Conservation (phyloP, 2,113 vertebrate genomes). For the Melanostigma gelatinosum region DNA sequence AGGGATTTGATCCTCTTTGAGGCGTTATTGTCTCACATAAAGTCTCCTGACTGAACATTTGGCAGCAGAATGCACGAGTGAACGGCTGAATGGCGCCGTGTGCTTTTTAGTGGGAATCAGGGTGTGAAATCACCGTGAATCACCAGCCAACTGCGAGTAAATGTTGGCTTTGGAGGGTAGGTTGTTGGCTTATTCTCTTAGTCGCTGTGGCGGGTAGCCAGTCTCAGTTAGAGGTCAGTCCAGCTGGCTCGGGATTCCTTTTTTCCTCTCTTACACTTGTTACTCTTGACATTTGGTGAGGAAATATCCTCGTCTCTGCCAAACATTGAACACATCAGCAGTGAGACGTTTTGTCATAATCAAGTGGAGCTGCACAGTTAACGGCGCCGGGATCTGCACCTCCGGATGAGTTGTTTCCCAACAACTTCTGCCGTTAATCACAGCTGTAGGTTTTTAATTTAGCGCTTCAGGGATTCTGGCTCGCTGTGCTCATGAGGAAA, state of each 20-base stretch:
- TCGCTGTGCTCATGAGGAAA: constrained; percentile 26
- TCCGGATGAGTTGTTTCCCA: constrained; percentile 21
- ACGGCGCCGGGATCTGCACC: neutral
- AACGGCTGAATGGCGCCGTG: neutral
- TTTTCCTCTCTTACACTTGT: too few relatives aligned
- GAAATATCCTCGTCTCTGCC: neutral
- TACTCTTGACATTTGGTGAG: neutral
- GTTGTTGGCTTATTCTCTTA: neutral
- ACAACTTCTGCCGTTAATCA: constrained; percentile 36
- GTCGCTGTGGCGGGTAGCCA: neutral
- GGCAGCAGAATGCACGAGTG: neutral
- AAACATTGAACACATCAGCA: neutral
- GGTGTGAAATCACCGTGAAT: constrained; percentile 33
- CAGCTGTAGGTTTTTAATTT: constrained; percentile 47
- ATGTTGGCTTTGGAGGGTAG: neutral
- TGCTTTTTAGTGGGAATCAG: constrained; percentile 19
- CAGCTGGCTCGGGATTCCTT: neutral
- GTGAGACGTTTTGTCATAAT: neutral
- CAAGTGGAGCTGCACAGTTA: constrained; percentile 7
- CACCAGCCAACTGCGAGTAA: constrained; percentile 11
- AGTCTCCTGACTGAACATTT: neutral
- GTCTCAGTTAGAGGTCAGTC: constrained; percentile 11
- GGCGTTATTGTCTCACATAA: constrained; percentile 19
- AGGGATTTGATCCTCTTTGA: constrained; percentile 10
- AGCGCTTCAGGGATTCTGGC: constrained; percentile 44